Percentiles rank a stretch among this genome's conserved stretches.
Evolutionary conservation across 1,140 invertebrate genomes (phyloP).

Genomic region (Diuraphis noxia): DNA sequence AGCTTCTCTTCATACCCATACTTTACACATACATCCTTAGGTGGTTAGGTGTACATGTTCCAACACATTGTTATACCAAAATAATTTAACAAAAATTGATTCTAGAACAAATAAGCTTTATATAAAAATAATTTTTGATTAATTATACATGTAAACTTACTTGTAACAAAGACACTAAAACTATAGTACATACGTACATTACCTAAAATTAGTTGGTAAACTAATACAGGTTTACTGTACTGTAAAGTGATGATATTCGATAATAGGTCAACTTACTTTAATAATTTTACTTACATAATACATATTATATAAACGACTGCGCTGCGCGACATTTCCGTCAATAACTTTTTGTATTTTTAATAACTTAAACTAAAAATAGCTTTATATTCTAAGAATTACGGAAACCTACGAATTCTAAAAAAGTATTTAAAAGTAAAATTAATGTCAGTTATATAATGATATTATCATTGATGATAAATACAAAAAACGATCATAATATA

Average conservation of each 20-base stretch:
- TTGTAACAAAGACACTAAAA: not conserved
- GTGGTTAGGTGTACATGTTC: no score
- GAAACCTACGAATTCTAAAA: not conserved
- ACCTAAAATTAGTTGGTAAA: not conserved
- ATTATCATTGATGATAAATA: not conserved
- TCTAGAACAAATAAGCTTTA: not conserved
- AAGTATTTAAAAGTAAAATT: not conserved
- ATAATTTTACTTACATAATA: not conserved
- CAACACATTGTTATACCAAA: not conserved
- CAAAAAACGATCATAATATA: no score
- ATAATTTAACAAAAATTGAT: not conserved
- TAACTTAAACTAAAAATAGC: not conserved
- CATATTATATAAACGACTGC: not conserved
- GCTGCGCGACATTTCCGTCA: no score
- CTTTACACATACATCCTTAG: no score
- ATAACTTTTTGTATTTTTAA: not conserved
- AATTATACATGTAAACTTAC: not conserved
- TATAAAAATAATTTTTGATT: no score
- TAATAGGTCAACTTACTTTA: not conserved
- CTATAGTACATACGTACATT: not conserved
- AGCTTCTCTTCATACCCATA: no score
- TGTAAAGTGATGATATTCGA: not conserved
- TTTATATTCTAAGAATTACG: not conserved
- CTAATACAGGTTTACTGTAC: not conserved
- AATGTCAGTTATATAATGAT: not conserved